Evolutionary conservation across 1,140 invertebrate genomes (phyloP).

Genomic region (Temnothorax curvispinosus): DNA sequence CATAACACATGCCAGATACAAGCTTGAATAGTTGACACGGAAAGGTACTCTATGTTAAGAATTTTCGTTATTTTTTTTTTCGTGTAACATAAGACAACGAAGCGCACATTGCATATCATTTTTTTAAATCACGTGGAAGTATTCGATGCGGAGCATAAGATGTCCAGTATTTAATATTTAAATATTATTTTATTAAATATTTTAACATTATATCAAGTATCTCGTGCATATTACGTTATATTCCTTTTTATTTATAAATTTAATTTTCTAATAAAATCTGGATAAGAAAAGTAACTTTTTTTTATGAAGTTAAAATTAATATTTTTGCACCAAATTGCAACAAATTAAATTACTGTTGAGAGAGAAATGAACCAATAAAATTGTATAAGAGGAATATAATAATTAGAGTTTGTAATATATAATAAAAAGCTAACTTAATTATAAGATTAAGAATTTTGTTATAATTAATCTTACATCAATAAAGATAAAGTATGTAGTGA

Average conservation of each 20-base stretch:
- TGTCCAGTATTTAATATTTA: neutral
- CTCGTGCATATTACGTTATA: neutral
- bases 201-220: neutral
- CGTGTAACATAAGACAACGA: neutral
- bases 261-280: neutral
- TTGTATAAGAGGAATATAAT: neutral
- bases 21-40: slow-evolving; percentile 8
- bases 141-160: neutral
- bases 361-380: neutral
- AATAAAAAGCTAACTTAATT: neutral
- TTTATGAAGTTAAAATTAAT: neutral
- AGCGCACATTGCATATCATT: neutral
- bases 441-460: neutral
- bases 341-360: neutral
- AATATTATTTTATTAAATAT: slow-evolving; percentile 36
- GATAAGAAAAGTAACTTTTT: neutral
- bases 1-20: neutral
- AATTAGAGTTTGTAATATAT: neutral
- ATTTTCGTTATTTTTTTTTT: neutral
- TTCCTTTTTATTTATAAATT: neutral
- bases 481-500: neutral
- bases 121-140: neutral
- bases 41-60: slow-evolving; percentile 12
- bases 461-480: neutral
- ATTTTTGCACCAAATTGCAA: neutral